Evolutionary conservation across 2,797 vertebrate species (phyloP), one percentile per base, ranked within the genome.

Genomic region (Ispidina picta): DNA sequence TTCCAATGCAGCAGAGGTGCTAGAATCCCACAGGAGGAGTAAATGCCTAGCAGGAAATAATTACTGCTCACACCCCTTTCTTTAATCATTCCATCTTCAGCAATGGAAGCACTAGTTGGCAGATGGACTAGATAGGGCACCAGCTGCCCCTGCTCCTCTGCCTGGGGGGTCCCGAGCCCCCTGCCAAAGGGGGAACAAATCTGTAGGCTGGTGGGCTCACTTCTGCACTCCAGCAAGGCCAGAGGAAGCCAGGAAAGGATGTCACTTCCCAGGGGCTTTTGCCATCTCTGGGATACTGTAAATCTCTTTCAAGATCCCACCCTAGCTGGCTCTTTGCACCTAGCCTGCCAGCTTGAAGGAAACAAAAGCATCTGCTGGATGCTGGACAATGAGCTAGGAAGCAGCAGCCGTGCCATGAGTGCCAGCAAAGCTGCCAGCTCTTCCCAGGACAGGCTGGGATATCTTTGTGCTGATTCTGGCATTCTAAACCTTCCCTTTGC

Each of bases 401-500:
- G 80, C 89, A 86, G 89, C 77, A 49, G 80, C 31, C 46, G 6
- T 82, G 78, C 63, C 62, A 8, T 8, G 85, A 79, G 60, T 90
- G 81, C 76, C 91, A 90, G 87, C 33, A 39, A 19, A 90, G 70
- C 58, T 3, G 4, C 44, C 59, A 59, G 88, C 93, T 73, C 94
- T 89, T 86, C 91, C 33, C 10, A 66, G 86, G 77, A 15, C 83
- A 95, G 93, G 93, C 94, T 93, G 83, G 63, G 89, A 25, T 86
- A 93, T 88, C 88, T 95, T 94, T 92, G 93, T 93, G 93, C 91
- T 76, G 88, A 48, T 89, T 94, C 95, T 95, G 93, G 93, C 93
- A 76, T 63, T 88, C 66, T 77, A 62, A 85, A 89, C 65, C 78
- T 88, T 92, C 39, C 88, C 75, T 92, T 92, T 66, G 70, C 80